phyloP scores from a whole-genome alignment of 2,113 vertebrate genomes.

The Tringa solitaria region DNA sequence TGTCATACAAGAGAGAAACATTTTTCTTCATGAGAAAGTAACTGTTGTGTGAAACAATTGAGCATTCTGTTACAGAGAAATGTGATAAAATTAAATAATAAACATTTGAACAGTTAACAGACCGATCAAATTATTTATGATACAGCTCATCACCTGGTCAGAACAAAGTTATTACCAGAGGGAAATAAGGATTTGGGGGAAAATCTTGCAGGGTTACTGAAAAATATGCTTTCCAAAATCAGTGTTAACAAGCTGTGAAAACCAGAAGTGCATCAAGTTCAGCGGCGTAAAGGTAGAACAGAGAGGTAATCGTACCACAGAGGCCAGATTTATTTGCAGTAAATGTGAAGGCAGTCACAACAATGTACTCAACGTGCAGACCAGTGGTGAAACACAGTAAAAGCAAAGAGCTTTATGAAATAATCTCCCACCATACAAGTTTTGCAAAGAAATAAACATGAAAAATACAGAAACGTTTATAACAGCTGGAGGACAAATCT shows the following conservation, averaged over 20 bases:
- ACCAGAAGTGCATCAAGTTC: background rate
- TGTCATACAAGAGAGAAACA: background rate
- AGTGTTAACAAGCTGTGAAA: background rate
- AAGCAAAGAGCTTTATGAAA: background rate
- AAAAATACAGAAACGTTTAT: background rate
- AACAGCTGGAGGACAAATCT: background rate
- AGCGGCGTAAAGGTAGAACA: background rate
- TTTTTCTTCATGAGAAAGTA: background rate
- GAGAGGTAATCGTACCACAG: background rate
- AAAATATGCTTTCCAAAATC: background rate
- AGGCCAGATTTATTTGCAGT: conserved; percentile 3
- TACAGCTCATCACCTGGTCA: background rate
- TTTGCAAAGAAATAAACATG: background rate
- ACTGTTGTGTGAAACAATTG: background rate
- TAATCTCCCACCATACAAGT: background rate
- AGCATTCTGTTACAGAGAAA: background rate
- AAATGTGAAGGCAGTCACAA: background rate
- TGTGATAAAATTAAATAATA: background rate
- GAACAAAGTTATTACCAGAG: background rate
- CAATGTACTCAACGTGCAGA: background rate
- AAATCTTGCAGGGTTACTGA: background rate
- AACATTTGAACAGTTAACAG: background rate
- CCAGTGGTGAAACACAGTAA: background rate
- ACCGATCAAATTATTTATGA: fast-evolving
- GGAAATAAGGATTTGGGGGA: background rate